A percentile compares a stretch with the other conserved stretches of the same genome.
These are phyloP conservation scores for Eupithecia dodoneata DNA, from an alignment of 2,888 invertebrate species.

Conservation along the genomic window DNA sequence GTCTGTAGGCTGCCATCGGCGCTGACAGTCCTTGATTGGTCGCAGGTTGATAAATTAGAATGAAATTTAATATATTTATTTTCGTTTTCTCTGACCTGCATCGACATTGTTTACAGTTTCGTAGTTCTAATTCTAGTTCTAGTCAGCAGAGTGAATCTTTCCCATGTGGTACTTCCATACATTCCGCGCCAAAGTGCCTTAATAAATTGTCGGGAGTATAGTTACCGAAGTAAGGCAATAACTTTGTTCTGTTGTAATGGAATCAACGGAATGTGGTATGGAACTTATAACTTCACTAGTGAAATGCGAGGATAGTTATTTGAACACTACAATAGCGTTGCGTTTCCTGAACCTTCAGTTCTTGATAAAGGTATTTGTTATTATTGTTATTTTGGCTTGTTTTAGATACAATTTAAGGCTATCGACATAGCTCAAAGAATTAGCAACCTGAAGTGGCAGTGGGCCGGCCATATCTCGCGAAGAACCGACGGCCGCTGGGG, in stretches of 20 bases:
- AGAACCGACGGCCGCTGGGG: too few relatives aligned
- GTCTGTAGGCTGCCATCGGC: not conserved
- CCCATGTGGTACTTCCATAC: not conserved
- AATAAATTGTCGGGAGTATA: conserved; percentile 51
- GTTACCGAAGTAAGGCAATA: conserved; percentile 40
- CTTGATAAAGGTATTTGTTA: not conserved
- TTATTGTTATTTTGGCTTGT: too few relatives aligned
- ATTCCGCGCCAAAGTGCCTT: conserved; percentile 38
- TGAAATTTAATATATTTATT: not conserved
- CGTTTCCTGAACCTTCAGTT: not conserved
- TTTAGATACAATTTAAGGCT: too few relatives aligned
- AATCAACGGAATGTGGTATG: conserved; percentile 27
- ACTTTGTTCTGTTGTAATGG: conserved; percentile 34
- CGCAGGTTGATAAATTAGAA: not conserved
- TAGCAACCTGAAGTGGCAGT: too few relatives aligned
- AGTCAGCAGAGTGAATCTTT: conserved; percentile 1
- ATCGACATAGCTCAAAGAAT: too few relatives aligned
- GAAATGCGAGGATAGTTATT: not conserved
- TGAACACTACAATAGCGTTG: not conserved
- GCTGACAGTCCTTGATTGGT: not conserved
- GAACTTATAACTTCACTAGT: conserved; percentile 18
- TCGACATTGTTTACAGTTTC: not conserved
- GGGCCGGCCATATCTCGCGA: too few relatives aligned
- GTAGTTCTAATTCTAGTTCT: not conserved
- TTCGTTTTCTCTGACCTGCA: not conserved